phyloP scores from a whole-genome alignment of 2,888 invertebrate species.

The Synanthedon andrenaeformis region DNA sequence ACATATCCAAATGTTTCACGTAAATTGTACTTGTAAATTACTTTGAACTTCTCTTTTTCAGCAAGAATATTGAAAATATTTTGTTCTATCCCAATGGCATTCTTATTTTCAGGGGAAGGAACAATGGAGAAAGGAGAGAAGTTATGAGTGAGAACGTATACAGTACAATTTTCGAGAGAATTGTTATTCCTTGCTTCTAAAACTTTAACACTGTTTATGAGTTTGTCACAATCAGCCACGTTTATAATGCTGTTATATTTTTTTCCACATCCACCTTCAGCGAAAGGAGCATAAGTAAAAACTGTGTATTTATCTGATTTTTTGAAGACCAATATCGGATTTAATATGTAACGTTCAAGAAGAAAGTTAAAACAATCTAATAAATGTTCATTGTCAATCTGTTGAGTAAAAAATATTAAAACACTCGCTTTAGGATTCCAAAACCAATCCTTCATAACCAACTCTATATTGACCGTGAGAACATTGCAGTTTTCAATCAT shows the following conservation, averaged over 20 bases:
- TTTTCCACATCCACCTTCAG: constrained; percentile 7
- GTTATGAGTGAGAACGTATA: constrained; percentile 4
- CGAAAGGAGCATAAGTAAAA: constrained; percentile 8
- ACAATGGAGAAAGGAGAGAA: constrained; percentile 5
- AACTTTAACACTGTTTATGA: background rate
- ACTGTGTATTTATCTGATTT: background rate
- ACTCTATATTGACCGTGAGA: background rate
- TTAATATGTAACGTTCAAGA: background rate
- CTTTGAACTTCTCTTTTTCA: constrained; percentile 3
- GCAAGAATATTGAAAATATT: constrained; percentile 2
- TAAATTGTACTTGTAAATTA: constrained; percentile 3
- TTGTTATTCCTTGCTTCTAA: constrained; percentile 1
- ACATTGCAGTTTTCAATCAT: background rate
- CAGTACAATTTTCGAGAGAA: constrained; percentile 5
- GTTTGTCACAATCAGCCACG: constrained; percentile 6
- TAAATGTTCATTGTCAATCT: background rate
- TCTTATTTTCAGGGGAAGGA: background rate
- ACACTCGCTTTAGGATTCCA: constrained; percentile 2
- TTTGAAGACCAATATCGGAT: background rate
- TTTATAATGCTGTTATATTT: constrained; percentile 6
- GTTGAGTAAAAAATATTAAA: background rate
- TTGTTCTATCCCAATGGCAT: constrained; percentile 5
- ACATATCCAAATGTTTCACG: constrained; percentile 4
- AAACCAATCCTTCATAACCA: background rate
- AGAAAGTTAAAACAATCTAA: background rate